A percentile compares a stretch with the other conserved stretches of the same genome.
Conservation (phyloP, 2,113 vertebrate species). For the Pteronura brasiliensis region DNA sequence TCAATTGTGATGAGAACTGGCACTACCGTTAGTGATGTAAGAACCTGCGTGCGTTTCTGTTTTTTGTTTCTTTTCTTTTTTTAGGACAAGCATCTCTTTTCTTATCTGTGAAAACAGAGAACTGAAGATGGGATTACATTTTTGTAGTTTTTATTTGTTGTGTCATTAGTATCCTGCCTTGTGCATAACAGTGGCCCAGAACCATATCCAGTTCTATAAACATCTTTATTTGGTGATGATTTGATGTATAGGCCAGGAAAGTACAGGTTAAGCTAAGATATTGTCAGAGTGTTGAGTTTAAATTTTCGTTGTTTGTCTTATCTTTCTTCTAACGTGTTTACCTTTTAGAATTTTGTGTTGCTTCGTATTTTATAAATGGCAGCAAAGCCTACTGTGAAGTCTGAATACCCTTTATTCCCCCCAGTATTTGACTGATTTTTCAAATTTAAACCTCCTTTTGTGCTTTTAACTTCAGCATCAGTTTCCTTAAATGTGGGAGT, state of each 20-base stretch:
- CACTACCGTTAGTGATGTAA: not conserved
- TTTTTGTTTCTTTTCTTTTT: not conserved
- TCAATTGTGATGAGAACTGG: not conserved
- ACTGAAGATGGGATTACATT: not conserved
- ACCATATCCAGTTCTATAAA: not conserved
- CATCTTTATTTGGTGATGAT: not conserved
- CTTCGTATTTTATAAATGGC: not conserved
- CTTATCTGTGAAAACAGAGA: not conserved
- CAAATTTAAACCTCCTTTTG: not conserved
- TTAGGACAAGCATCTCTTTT: not conserved
- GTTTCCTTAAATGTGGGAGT: not conserved
- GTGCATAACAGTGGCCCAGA: not conserved
- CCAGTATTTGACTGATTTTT: not conserved
- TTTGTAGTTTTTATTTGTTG: not conserved
- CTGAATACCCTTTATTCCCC: not conserved
- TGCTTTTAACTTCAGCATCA: not conserved
- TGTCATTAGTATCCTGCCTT: not conserved
- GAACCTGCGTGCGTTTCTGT: not conserved
- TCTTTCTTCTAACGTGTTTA: not conserved
- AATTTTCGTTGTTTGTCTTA: not conserved
- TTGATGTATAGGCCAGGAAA: conserved; percentile 1
- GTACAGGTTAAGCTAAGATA: not conserved
- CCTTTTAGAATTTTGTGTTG: conserved; percentile 38
- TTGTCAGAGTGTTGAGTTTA: not conserved
- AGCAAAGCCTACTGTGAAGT: not conserved